Evolutionary conservation across 2,797 vertebrate species (phyloP).

Genomic region (Pangasius krempfi): DNA sequence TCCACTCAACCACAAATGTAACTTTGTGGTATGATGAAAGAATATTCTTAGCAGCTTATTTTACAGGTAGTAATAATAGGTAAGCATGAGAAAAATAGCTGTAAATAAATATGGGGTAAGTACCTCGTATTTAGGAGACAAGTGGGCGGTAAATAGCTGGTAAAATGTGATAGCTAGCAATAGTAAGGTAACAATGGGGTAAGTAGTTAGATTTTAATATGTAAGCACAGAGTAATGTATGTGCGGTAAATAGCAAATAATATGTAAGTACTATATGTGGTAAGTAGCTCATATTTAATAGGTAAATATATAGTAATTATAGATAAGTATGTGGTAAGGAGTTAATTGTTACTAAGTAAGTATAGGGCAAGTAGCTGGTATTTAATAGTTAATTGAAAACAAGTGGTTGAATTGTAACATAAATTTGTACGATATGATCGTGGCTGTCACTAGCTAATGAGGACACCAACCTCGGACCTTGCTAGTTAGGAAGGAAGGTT

Average conservation of each 20-base stretch:
- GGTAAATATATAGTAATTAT: not conserved
- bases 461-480: no score
- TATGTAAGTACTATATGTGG: no score
- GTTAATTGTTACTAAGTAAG: no score
- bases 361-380: no score
- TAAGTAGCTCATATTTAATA: not conserved
- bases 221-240: not conserved
- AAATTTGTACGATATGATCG: not conserved
- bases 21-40: not conserved
- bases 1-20: not conserved
- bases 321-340: not conserved
- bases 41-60: not conserved
- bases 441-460: not conserved
- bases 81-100: not conserved
- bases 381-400: not conserved
- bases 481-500: not conserved
- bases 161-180: not conserved
- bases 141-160: not conserved
- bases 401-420: not conserved
- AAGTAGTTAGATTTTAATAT: not conserved
- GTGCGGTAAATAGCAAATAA: no score
- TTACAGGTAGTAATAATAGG: not conserved
- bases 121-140: not conserved
- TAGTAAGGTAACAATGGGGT: not conserved
- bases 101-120: not conserved